phyloP scores from a whole-genome alignment of 2,888 invertebrate species.

The Doris montereyensis region DNA sequence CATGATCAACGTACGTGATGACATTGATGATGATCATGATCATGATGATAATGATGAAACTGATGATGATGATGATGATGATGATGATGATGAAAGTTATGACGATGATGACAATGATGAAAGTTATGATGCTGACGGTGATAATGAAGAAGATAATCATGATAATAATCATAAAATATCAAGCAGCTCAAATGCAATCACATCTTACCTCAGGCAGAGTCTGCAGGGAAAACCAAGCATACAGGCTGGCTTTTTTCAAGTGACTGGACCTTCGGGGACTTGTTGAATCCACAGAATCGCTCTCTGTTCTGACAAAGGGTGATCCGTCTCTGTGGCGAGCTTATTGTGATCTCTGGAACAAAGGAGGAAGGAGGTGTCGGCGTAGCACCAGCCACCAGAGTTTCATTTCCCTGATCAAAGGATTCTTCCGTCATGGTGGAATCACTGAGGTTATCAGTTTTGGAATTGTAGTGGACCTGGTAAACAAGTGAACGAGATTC shows the following conservation, averaged over 20 bases:
- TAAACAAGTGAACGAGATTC: neutral
- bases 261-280: slow-evolving; percentile 31
- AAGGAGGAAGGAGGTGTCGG: slow-evolving; percentile 20
- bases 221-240: slow-evolving; percentile 96
- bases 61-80: no score
- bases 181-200: no score
- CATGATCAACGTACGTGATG: no score
- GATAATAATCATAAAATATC: no score
- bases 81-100: no score
- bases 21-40: no score
- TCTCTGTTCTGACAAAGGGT: neutral
- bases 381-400: neutral
- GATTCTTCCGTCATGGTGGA: neutral
- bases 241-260: slow-evolving; percentile 86
- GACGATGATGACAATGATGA: no score
- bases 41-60: no score
- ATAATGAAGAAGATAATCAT: no score
- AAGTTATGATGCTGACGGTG: no score
- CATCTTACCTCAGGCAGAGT: slow-evolving; percentile 87
- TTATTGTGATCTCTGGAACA: slow-evolving; percentile 30
- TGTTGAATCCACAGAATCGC: neutral
- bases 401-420: no score
- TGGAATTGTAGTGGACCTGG: slow-evolving; percentile 72
- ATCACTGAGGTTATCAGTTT: slow-evolving; percentile 50
- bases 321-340: neutral